Evolutionary conservation across 2,797 vertebrate species (phyloP), one percentile per base, ranked within the genome.

Genomic region (Sylvilagus floridanus): DNA sequence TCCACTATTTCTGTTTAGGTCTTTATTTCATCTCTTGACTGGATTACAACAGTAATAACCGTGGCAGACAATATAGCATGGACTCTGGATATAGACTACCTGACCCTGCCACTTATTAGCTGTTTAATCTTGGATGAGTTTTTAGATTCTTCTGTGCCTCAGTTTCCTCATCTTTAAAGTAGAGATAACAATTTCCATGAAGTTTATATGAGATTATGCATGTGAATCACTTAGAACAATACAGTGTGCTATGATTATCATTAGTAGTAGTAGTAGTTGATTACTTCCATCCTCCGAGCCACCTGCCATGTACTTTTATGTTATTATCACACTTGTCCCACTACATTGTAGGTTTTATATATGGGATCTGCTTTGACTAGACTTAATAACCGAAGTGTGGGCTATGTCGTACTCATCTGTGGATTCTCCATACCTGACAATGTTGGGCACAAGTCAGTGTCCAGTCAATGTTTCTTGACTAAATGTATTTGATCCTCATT

Each of bases 81-180:
- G 19, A 37, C 9, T 84, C 7, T 91, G 32, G 35, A 71, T 42
- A 68, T 52, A 95, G 9, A 91, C 37, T 94, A 37, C 47, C 72
- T 91, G 47, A 35, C 84, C 93, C 26, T 79, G 8, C 22, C 17
- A 62, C 3, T 91, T 84, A 60, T 4, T 66, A 83, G 32, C 5
- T 93, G 2, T 69, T 17, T 90, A 81, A 35, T 68, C 66, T 81
- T 84, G 35, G 24, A 83, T 69, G 76, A 83, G 26, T 73, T 76
- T 87, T 94, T 87, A 66, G 66, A 13, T 72, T 90, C 11, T 88
- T 7, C 37, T 71, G 32, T 66, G 72, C n/a, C 13, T 75, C 72
- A 88, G n/a, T 83, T 95, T 94, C 57, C n/a, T 69, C 60, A 69
- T 82, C n/a, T 90, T 10, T 88, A 69, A 86, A 95, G n/a, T 91